These are phyloP conservation scores for Amazona ochrocephala DNA, from an alignment of 2,797 vertebrate genomes.

Conservation along the genomic window DNA sequence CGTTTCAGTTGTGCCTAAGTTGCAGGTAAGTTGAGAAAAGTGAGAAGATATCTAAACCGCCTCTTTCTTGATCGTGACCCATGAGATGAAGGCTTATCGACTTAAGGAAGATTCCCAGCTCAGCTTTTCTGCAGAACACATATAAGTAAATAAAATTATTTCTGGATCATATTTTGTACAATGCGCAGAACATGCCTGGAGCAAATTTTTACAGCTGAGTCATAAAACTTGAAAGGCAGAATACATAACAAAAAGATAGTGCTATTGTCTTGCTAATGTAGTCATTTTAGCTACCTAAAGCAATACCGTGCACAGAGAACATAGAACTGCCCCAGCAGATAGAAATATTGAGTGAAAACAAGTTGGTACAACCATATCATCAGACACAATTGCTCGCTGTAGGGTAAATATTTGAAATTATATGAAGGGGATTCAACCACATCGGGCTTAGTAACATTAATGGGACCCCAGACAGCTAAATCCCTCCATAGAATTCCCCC, in stretches of 20 bases:
- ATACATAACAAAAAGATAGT: constrained; percentile 1
- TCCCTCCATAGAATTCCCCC: neutral
- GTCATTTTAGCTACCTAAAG: constrained; percentile 18
- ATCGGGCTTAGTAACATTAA: neutral
- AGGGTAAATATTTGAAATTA: neutral
- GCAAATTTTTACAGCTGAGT: constrained; percentile 10
- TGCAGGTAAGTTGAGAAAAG: neutral
- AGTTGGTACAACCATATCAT: neutral
- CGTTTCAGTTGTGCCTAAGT: neutral
- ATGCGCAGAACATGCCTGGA: neutral
- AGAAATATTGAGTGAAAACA: neutral
- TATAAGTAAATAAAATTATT: neutral
- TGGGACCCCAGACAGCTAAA: constrained; percentile 17
- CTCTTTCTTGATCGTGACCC: neutral
- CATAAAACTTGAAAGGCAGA: constrained; percentile 8
- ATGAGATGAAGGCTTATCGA: neutral
- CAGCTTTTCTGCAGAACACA: neutral
- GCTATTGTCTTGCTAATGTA: neutral
- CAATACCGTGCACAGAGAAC: neutral
- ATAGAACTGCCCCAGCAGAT: neutral
- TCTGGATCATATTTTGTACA: neutral
- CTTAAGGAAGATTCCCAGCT: neutral
- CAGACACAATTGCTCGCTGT: neutral
- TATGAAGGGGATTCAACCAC: neutral
- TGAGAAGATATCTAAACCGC: neutral